phyloP scores from a whole-genome alignment of 2,888 invertebrate species.

The Polydrusus cervinus region DNA sequence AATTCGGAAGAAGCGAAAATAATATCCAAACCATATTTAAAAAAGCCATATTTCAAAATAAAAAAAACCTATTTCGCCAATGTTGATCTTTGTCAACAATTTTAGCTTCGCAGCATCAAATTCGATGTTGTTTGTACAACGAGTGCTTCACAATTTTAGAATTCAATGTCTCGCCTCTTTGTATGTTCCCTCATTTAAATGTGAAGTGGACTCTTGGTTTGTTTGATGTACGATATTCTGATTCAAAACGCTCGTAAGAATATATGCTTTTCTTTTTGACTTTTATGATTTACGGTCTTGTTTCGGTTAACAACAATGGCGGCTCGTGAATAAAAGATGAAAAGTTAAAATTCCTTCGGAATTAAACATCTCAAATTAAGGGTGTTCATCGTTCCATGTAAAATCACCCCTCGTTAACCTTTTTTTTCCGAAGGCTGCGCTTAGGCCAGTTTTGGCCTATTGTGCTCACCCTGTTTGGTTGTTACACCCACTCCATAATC shows the following conservation, averaged over 20 bases:
- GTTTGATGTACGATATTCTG: background rate
- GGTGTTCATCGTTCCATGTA: too few relatives aligned
- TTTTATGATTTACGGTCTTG: background rate
- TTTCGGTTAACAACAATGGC: background rate
- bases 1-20: too few relatives aligned
- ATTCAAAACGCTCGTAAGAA: background rate
- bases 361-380: too few relatives aligned
- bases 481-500: too few relatives aligned
- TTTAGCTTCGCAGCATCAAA: background rate
- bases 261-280: background rate
- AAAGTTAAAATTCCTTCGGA: too few relatives aligned
- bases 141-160: background rate
- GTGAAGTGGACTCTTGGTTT: background rate
- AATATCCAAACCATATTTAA: too few relatives aligned
- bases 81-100: background rate
- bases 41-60: too few relatives aligned
- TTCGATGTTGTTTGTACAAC: background rate
- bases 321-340: too few relatives aligned
- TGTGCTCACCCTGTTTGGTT: too few relatives aligned
- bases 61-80: background rate
- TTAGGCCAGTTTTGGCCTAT: too few relatives aligned
- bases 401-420: too few relatives aligned
- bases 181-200: conserved; percentile 12
- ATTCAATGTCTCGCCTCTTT: background rate
- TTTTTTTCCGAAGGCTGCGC: too few relatives aligned